Base-by-base conservation (phyloP, 2,113 vertebrate species). In the Caranx melampygus region DNA sequence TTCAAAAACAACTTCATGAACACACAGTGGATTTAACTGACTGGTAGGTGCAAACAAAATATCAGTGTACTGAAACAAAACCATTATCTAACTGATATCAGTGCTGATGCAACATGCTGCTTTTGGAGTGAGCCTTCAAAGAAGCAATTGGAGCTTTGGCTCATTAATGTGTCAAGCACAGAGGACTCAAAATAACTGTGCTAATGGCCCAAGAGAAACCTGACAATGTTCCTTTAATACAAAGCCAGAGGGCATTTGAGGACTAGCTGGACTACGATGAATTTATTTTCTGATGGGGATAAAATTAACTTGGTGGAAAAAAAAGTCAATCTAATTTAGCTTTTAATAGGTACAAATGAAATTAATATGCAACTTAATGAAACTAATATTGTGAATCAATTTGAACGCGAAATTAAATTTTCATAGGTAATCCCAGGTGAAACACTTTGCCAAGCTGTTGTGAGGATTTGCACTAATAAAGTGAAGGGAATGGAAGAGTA, bases 351-450 rank as follows among this genome's bases (percentile, higher is more conserved):
- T 81, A 68, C 70, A 87, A 91, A 91, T 93, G 67, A 93, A 90
- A 92, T 92, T 90, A 91, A 92, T 90, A 91, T 83, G 77, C 87
- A 87, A 86, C 69, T 73, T 92, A 93, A 92, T 93, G 87, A 92
- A 94, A 91, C 72, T 88, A 92, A 92, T 93, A 93, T 90, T 92
- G 84, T 92, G 86, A 92, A 87, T 92, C 88, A 92, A 93, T 92
- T 87, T 89, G 67, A 86, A 89, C 26, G 60, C 49, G 74, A 87
- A 91, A 94, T 93, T 87, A 61, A 73, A 91, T 92, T 90, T 89
- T 84, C 64, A 67, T 69, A 84, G 85, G 82, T 86, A 72, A 67
- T 92, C 91, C 90, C 91, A 86, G 62, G 82, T 92, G 85, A 86
- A 83, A 78, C 76, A 59, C 63, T 47, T 35, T 5, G n/a, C 51